A percentile compares a stretch with the other conserved stretches of the same genome.
These are phyloP conservation scores for Prochilodus magdalenae DNA, from an alignment of 2,113 vertebrate species.

Conservation along the genomic window DNA sequence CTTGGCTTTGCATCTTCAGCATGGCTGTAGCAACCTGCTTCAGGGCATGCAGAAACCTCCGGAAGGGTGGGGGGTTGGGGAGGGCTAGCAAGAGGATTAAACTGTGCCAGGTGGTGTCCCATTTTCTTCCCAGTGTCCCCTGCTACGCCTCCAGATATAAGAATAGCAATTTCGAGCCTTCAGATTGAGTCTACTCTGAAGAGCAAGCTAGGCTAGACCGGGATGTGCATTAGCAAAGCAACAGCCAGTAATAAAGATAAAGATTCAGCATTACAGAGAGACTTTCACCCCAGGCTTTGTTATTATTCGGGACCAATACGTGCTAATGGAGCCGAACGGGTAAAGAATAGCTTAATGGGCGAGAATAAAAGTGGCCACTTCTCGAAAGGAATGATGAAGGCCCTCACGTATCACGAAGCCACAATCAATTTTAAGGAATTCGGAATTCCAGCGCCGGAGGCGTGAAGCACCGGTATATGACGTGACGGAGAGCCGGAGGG, in stretches of 20 bases:
- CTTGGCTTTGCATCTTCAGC: slow-evolving; percentile 12
- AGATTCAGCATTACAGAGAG: neutral
- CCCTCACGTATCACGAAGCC: neutral
- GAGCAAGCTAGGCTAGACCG: neutral
- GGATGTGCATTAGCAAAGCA: slow-evolving; percentile 10
- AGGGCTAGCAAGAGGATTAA: slow-evolving; percentile 31
- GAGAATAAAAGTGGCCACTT: neutral
- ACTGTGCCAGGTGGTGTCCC: slow-evolving; percentile 51
- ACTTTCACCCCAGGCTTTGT: neutral
- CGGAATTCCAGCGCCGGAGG: neutral
- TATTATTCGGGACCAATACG: neutral
- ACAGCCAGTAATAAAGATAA: neutral
- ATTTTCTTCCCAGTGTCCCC: slow-evolving; percentile 47
- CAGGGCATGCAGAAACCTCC: slow-evolving; percentile 38
- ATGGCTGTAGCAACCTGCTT: slow-evolving; percentile 20
- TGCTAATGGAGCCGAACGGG: neutral
- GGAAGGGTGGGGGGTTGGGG: neutral
- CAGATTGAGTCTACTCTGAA: slow-evolving; percentile 30
- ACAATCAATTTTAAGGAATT: neutral
- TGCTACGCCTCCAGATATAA: slow-evolving; percentile 52
- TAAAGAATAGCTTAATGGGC: neutral
- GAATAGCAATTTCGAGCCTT: slow-evolving; percentile 46
- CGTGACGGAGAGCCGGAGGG: neutral
- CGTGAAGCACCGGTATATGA: neutral
- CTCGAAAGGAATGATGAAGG: neutral